Conservation (phyloP, 2,888 invertebrate genomes). For the Terebella lapidaria region DNA sequence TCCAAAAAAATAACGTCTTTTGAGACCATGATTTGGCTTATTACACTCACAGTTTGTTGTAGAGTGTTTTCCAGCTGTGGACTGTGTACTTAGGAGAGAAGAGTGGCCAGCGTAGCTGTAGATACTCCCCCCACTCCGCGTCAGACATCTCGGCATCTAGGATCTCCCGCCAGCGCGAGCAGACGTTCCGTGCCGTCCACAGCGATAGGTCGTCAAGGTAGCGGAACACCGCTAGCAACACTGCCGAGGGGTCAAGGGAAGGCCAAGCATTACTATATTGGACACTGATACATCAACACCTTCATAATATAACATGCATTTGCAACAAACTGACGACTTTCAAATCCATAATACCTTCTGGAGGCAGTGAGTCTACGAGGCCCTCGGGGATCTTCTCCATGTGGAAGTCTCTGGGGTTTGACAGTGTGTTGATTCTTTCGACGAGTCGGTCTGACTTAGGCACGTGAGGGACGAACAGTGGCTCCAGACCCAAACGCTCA, state of each 20-base stretch:
- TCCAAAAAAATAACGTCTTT: too few relatives aligned
- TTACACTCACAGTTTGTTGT: slow-evolving; percentile 59
- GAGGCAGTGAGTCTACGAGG: slow-evolving; percentile 67
- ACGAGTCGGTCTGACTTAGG: slow-evolving; percentile 58
- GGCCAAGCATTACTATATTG: too few relatives aligned
- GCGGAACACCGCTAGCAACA: slow-evolving; percentile 79
- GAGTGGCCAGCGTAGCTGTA: slow-evolving; percentile 77
- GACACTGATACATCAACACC: too few relatives aligned
- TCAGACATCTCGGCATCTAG: slow-evolving; percentile 73
- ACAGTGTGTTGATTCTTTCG: slow-evolving; percentile 62
- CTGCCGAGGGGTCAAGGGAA: too few relatives aligned
- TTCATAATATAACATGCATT: not conserved
- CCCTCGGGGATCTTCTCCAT: slow-evolving; percentile 59
- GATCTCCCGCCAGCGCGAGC: slow-evolving; percentile 75
- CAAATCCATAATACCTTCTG: slow-evolving; percentile 60
- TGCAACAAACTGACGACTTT: not conserved
- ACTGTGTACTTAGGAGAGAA: slow-evolving; percentile 70
- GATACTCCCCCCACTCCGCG: slow-evolving; percentile 75
- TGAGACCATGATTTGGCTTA: too few relatives aligned
- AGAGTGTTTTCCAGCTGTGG: slow-evolving; percentile 75
- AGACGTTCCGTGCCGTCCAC: slow-evolving; percentile 82
- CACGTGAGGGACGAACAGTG: slow-evolving; percentile 5
- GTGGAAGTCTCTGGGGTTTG: slow-evolving; percentile 59
- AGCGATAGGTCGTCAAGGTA: slow-evolving; percentile 87
- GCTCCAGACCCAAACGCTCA: slow-evolving; percentile 23